A percentile compares a stretch with the other conserved stretches of the same genome.
These are phyloP conservation scores for Cuculus canorus DNA, from an alignment of 2,797 vertebrate species.

Conservation along the genomic window DNA sequence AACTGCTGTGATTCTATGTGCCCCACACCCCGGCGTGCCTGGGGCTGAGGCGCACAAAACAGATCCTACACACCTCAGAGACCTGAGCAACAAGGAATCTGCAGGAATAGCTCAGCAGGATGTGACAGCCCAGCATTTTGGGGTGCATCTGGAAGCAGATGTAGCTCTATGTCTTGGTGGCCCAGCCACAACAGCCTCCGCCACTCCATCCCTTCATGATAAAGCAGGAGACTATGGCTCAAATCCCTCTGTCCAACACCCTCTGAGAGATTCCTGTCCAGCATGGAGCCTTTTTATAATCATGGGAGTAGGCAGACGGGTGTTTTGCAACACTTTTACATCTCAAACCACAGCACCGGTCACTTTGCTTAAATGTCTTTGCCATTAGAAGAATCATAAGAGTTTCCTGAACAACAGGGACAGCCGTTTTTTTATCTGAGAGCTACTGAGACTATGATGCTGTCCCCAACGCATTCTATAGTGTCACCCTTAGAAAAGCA, in stretches of 20 bases:
- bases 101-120: background rate
- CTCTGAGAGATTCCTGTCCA: background rate
- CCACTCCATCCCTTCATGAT: background rate
- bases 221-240: background rate
- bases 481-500: background rate
- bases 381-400: accelerated
- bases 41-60: background rate
- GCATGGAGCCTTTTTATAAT: background rate
- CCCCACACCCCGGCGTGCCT: no score
- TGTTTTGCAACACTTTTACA: background rate
- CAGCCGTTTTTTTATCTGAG: background rate
- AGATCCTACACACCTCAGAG: background rate
- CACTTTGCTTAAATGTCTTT: background rate
- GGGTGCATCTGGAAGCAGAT: accelerated
- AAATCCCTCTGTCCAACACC: background rate
- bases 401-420: background rate
- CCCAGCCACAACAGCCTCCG: background rate
- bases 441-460: background rate
- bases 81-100: background rate
- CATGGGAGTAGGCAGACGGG: background rate
- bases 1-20: background rate
- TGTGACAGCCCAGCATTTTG: background rate
- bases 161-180: accelerated
- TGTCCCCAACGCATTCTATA: background rate
- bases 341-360: background rate